Evolutionary conservation across 2,113 vertebrate genomes (phyloP).

Genomic region (Hydrochoerus hydrochaeris): DNA sequence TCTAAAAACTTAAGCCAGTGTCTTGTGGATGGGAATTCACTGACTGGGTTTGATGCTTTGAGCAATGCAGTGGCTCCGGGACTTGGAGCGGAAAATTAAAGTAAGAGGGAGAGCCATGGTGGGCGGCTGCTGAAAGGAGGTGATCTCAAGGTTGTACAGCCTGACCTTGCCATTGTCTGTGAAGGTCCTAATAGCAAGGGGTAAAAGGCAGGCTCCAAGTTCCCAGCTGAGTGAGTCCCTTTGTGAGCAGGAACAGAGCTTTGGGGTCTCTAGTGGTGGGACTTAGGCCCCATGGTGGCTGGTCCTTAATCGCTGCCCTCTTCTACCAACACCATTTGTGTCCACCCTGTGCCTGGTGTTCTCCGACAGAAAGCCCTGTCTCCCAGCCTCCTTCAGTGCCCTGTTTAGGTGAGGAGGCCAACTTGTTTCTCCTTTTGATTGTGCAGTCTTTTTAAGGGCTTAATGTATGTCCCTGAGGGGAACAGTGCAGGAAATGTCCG

Average conservation of each 20-base stretch:
- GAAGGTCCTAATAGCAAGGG: neutral
- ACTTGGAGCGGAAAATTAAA: neutral
- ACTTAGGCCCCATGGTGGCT: neutral
- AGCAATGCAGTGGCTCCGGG: neutral
- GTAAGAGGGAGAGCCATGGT: neutral
- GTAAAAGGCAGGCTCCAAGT: neutral
- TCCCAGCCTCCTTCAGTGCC: neutral
- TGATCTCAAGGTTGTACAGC: neutral
- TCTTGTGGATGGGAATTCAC: conserved; percentile 5
- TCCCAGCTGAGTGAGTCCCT: neutral
- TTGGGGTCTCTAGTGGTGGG: neutral
- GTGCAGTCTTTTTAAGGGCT: neutral
- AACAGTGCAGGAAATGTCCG: neutral
- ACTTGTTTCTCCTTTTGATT: neutral
- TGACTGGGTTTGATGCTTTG: neutral
- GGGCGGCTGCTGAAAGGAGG: neutral
- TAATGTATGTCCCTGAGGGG: neutral
- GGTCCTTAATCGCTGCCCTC: neutral
- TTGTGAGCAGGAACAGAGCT: neutral
- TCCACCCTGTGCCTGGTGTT: neutral
- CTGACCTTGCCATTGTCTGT: neutral
- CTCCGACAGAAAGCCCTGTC: neutral
- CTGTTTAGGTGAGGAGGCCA: neutral
- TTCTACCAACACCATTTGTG: neutral
- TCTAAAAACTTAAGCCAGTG: neutral